Percentiles rank a stretch among this genome's conserved stretches.
These are phyloP conservation scores for Tiliqua scincoides DNA, from an alignment of 2,113 vertebrate genomes.

Conservation along the genomic window DNA sequence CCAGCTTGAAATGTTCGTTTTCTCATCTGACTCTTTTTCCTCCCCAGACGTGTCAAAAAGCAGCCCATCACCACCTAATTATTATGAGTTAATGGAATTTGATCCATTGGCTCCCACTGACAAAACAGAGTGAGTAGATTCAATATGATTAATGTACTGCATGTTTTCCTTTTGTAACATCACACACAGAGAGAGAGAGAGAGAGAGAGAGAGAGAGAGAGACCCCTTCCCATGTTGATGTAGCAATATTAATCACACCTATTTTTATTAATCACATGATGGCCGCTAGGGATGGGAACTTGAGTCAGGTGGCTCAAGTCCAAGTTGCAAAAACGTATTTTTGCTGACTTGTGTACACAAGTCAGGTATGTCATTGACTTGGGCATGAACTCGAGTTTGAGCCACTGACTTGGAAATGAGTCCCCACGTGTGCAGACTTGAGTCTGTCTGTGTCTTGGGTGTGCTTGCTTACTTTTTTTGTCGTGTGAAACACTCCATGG, in stretches of 20 bases:
- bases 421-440: no score
- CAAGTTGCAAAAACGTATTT: neutral
- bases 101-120: conserved; percentile 76
- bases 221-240: conserved; percentile 16
- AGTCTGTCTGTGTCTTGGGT: no score
- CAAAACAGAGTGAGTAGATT: conserved; percentile 78
- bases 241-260: neutral
- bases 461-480: no score
- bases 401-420: no score
- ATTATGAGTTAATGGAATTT: conserved; percentile 82
- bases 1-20: neutral
- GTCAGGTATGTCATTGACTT: no score
- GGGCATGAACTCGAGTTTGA: no score
- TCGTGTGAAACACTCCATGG: no score
- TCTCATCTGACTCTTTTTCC: conserved; percentile 1
- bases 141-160: conserved; percentile 23
- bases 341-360: no score
- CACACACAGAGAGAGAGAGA: neutral
- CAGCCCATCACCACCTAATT: conserved; percentile 67
- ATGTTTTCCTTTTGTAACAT: conserved; percentile 1
- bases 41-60: conserved; percentile 61
- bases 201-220: no score
- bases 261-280: neutral
- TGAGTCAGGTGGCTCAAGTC: no score
- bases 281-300: no score